Percentiles rank a stretch among this genome's conserved stretches.
Evolutionary conservation across 2,797 vertebrate species (phyloP).

Genomic region (Neosilurus hyrtlii): DNA sequence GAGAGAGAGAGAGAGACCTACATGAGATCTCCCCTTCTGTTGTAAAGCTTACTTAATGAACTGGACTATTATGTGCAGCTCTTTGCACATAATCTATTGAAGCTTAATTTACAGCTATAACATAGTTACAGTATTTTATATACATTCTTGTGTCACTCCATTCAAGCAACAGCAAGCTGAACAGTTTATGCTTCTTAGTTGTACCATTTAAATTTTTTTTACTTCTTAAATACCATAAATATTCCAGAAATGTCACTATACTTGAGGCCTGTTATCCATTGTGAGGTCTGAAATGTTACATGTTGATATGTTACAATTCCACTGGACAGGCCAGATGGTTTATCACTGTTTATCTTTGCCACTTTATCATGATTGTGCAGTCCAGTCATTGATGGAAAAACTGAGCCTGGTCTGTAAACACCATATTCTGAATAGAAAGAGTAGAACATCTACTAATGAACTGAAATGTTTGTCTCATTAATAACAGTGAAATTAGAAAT

Average conservation of each 20-base stretch:
- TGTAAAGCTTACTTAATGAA: constrained; percentile 35
- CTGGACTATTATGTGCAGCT: constrained; percentile 37
- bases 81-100: constrained; percentile 42
- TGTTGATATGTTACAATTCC: constrained; percentile 28
- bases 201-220: constrained; percentile 51
- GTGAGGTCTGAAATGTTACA: constrained; percentile 39
- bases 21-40: constrained; percentile 26
- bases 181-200: constrained; percentile 57
- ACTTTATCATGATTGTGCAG: constrained; percentile 30
- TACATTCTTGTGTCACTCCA: constrained; percentile 48
- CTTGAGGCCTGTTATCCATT: constrained; percentile 52
- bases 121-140: constrained; percentile 57
- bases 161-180: constrained; percentile 52
- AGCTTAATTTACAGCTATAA: constrained; percentile 51
- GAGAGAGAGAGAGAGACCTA: background rate
- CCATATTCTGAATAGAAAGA: constrained; percentile 35
- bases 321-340: constrained; percentile 42
- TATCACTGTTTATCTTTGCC: constrained; percentile 42
- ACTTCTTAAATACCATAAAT: constrained; percentile 44
- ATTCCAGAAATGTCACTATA: constrained; percentile 62
- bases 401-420: constrained; percentile 13
- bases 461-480: constrained; percentile 65
- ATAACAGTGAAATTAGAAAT: constrained; percentile 59
- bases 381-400: constrained; percentile 16
- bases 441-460: constrained; percentile 55